phyloP scores from a whole-genome alignment of 2,797 vertebrate species.

The Tadarida brasiliensis region DNA sequence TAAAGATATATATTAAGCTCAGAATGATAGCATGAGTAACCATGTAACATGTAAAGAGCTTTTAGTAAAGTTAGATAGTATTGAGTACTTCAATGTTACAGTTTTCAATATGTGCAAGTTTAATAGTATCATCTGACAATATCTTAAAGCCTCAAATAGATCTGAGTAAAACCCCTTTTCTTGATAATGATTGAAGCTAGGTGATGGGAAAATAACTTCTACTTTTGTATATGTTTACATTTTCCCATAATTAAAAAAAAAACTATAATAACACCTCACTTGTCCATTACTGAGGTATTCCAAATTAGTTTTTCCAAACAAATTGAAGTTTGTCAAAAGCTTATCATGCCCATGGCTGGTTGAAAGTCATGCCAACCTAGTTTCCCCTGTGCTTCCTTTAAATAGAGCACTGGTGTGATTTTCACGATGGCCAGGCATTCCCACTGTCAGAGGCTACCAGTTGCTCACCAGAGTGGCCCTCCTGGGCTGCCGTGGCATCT shows the following conservation, averaged over 20 bases:
- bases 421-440: neutral
- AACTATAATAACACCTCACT: neutral
- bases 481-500: neutral
- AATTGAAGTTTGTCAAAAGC: neutral
- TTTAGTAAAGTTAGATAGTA: neutral
- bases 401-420: neutral
- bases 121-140: neutral
- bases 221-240: neutral
- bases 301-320: neutral
- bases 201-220: neutral
- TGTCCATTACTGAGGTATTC: neutral
- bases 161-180: neutral
- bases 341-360: neutral
- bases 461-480: neutral
- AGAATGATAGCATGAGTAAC: neutral
- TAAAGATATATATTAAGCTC: neutral
- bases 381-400: neutral
- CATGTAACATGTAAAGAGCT: neutral
- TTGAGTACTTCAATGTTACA: neutral
- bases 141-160: neutral
- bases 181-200: conserved; percentile 1
- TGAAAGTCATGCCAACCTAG: neutral
- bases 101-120: neutral
- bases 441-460: neutral
- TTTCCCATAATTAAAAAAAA: neutral